A percentile compares a stretch with the other conserved stretches of the same genome.
phyloP scores from a whole-genome alignment of 2,888 invertebrate genomes.

The Biston betularia region DNA sequence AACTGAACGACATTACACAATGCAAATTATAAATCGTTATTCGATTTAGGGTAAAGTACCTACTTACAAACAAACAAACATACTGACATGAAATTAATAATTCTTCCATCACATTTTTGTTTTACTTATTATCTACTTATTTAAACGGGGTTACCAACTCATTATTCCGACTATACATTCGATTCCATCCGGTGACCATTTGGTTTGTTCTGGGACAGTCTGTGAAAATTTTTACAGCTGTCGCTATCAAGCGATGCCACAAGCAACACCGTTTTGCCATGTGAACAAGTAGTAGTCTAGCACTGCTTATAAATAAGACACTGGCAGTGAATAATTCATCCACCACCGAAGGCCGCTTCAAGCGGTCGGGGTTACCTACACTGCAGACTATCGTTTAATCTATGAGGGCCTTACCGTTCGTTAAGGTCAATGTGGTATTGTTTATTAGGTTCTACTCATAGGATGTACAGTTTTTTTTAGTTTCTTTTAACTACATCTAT shows the following conservation, averaged over 20 bases:
- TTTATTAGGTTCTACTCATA: background rate
- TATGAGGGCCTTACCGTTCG: background rate
- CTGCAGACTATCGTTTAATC: constrained; percentile 10
- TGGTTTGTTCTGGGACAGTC: too few relatives aligned
- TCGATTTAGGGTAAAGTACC: too few relatives aligned
- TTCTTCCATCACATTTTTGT: too few relatives aligned
- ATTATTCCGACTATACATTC: too few relatives aligned
- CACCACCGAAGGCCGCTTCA: constrained; percentile 45
- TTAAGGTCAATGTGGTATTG: constrained; percentile 38
- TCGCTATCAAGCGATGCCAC: background rate
- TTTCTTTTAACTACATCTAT: too few relatives aligned
- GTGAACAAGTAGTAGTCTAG: constrained; percentile 18
- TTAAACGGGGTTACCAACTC: too few relatives aligned
- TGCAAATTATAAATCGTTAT: too few relatives aligned
- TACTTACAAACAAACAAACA: too few relatives aligned
- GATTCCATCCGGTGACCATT: too few relatives aligned
- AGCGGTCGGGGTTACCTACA: background rate
- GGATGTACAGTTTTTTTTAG: background rate
- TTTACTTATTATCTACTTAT: too few relatives aligned
- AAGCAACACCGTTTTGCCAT: constrained; percentile 10
- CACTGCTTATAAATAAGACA: constrained; percentile 45
- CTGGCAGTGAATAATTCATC: constrained; percentile 52
- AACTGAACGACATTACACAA: too few relatives aligned
- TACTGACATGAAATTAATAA: too few relatives aligned
- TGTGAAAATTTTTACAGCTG: background rate